phyloP scores from a whole-genome alignment of 2,888 invertebrate genomes.

The Acrobasis consociella region DNA sequence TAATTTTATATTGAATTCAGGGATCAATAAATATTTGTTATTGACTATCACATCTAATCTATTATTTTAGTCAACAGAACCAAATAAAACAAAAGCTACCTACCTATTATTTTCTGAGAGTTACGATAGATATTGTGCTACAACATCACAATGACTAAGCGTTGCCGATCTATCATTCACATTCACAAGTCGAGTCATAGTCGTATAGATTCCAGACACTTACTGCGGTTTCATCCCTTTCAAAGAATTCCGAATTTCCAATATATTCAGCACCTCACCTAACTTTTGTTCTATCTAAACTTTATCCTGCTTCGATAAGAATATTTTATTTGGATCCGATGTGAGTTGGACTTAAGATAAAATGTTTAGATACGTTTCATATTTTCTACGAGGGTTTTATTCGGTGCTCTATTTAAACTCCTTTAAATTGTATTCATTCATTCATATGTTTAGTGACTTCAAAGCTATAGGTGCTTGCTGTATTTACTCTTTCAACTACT shows the following conservation, averaged over 20 bases:
- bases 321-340: constrained; percentile 6
- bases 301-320: constrained; percentile 7
- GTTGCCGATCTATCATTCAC: constrained; percentile 1
- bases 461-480: too few relatives aligned
- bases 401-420: too few relatives aligned
- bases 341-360: background rate
- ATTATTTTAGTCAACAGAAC: too few relatives aligned
- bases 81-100: too few relatives aligned
- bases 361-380: background rate
- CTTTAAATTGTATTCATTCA: too few relatives aligned
- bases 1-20: too few relatives aligned
- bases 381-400: background rate
- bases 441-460: too few relatives aligned
- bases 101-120: background rate
- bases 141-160: constrained; percentile 10
- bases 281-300: constrained; percentile 11
- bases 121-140: background rate
- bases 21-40: too few relatives aligned
- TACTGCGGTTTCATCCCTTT: background rate
- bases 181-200: constrained; percentile 2
- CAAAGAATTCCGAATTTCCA: constrained; percentile 8
- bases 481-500: too few relatives aligned
- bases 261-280: constrained; percentile 14
- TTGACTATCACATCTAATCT: too few relatives aligned
- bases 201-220: background rate